Evolutionary conservation across 2,797 vertebrate species (phyloP).

Genomic region (Champsocephalus esox): DNA sequence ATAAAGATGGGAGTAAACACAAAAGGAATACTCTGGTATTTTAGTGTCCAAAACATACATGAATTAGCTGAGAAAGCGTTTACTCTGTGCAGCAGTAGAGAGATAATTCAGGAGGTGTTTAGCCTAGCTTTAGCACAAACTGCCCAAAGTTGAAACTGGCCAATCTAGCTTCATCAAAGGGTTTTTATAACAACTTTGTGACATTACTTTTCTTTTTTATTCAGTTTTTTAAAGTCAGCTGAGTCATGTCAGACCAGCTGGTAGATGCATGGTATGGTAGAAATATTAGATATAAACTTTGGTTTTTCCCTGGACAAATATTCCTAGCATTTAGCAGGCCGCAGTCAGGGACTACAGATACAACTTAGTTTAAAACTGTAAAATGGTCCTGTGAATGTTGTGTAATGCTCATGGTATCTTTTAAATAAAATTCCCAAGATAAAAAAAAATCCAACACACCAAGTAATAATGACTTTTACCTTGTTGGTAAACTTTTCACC

Average conservation of each 20-base stretch:
- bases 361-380: too few relatives aligned
- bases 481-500: too few relatives aligned
- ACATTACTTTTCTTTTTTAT: not conserved
- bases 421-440: too few relatives aligned
- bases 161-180: not conserved
- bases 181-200: not conserved
- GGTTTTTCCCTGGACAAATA: too few relatives aligned
- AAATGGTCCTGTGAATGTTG: too few relatives aligned
- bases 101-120: not conserved
- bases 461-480: too few relatives aligned
- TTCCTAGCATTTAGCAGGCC: too few relatives aligned
- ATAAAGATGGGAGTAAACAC: slow-evolving; percentile 3
- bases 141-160: not conserved
- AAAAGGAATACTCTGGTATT: not conserved
- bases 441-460: too few relatives aligned
- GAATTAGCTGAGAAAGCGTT: not conserved
- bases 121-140: not conserved
- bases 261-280: not conserved
- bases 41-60: not conserved
- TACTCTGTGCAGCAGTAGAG: not conserved
- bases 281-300: not conserved
- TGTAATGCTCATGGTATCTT: too few relatives aligned
- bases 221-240: not conserved
- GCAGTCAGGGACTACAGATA: too few relatives aligned
- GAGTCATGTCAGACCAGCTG: not conserved